Base-by-base conservation (phyloP, 2,113 vertebrate species). In the Vidua chalybeata region DNA sequence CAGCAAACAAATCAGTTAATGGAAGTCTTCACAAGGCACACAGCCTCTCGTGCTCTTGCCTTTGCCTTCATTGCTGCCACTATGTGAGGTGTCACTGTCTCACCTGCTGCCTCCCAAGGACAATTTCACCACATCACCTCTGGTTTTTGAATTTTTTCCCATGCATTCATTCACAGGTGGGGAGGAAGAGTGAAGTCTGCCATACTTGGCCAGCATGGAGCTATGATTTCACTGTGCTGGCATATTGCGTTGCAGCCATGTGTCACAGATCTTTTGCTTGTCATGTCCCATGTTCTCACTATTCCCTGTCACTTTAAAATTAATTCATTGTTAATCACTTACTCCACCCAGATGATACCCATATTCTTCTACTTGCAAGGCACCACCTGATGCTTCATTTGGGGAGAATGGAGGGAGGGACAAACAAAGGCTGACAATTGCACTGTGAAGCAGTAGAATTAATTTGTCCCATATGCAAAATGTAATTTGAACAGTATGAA, bases 241-340 rank as follows among this genome's bases (percentile, higher is more conserved):
- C 82, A 49, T 64, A 90, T 15, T 93, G 94, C 89, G 56, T 92
- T 93, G 96, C 94, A 97, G 76, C 91, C 93, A 81, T 82, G 92
- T 95, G 92, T 97, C 96, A 95, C 94, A 91, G 87, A 94, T 96
- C 93, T 89, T 87, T 61, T 81, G 85, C 91, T 94, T 93, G 96
- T 96, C 94, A 96, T 80, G 81, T 95, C 92, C 85, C 91, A 30
- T 93, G 74, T 80, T 49, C 84, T 97, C 81, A 80, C 64, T 93
- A 23, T 69, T 87, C 82, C 41, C 72, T 75, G 18, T 45, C 55
- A 22, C 84, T 90, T 89, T 4, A 66, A 64, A 89, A 89, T 95
- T 87, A 95, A 95, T 97, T 96, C 43, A 83, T 68, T 94, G 87
- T 86, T 95, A 96, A 97, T 97, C 85, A 72, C 80, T 96, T 79